These are phyloP conservation scores for Acleris emargana DNA, from an alignment of 2,888 invertebrate genomes.

Conservation along the genomic window DNA sequence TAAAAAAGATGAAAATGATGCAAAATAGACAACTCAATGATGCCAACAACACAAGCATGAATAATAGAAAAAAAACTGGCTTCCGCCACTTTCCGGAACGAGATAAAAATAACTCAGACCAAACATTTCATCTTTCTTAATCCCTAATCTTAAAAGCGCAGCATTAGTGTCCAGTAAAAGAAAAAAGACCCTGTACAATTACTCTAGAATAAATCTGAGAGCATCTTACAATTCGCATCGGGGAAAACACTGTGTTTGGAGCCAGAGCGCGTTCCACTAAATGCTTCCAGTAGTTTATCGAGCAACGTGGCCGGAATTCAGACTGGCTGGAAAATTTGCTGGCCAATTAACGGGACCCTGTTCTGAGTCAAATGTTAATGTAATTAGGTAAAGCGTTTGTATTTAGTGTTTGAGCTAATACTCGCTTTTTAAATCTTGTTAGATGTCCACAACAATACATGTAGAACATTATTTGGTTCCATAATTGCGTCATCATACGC, in stretches of 20 bases:
- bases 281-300: slow-evolving; percentile 74
- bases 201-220: slow-evolving; percentile 54
- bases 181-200: slow-evolving; percentile 44
- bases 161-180: slow-evolving; percentile 31
- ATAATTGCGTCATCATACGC: too few relatives aligned
- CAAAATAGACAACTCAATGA: not conserved
- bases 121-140: slow-evolving; percentile 24
- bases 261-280: slow-evolving; percentile 60
- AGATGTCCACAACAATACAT: too few relatives aligned
- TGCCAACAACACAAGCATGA: not conserved
- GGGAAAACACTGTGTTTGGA: slow-evolving; percentile 56
- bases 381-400: slow-evolving; percentile 58
- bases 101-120: not conserved
- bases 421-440: not conserved
- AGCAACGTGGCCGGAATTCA: slow-evolving; percentile 70
- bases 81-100: not conserved
- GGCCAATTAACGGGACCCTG: slow-evolving; percentile 55
- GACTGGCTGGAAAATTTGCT: slow-evolving; percentile 56
- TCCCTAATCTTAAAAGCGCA: slow-evolving; percentile 19
- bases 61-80: not conserved
- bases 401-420: slow-evolving; percentile 30
- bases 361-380: slow-evolving; percentile 72
- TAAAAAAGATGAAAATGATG: not conserved
- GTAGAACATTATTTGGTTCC: too few relatives aligned
- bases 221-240: slow-evolving; percentile 51